Base-by-base conservation (phyloP, 2,888 invertebrate genomes). In the Spodoptera exigua region DNA sequence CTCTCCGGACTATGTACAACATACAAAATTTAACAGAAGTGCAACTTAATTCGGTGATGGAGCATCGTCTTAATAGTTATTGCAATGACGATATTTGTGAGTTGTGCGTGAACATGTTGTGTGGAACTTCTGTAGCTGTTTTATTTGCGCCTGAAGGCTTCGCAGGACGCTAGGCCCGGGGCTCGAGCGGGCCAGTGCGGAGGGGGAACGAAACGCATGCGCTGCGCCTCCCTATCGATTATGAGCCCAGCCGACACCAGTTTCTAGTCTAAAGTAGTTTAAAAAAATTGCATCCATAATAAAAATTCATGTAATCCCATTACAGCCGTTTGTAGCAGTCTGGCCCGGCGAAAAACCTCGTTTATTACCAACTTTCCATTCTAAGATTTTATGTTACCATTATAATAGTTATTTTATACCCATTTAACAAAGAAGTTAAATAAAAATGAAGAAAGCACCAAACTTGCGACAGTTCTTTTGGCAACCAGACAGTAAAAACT, bases 81-180 rank as follows among this genome's bases (percentile, higher is more conserved):
- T 17, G 12, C 32, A 41, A 34, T 11, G 34, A n/a, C 7, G 34
- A 47, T 37, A 37, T 47, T 34, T 21, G n/a, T 32, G 10, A 21
- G 36, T 18, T 53, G 39, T 17, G 44, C 14, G 41, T 40, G 12
- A 36, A 36, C 17, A 14, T 12, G 18, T 32, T 21, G 34, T 39
- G 41, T 60, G 49, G 39, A 32, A 39, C 61, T 69, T 55, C 47
- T 71, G 67, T 32, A 48, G 34, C n/a, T 41, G 32, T 49, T 57
- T n/a, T 46, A 40, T 32, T 55, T 43, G 60, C 59, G 61, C 62
- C 64, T 44, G 55, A 54, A 83, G 83, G 79, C 78, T 79, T 74
- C 71, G 65, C 74, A 78, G 84, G 83, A 82, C 70, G 68, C 67
- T 61, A 72, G 69, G 72, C 76, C 67, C 61, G 62, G 66, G 70